Evolutionary conservation across 2,113 vertebrate species (phyloP), one percentile per base, ranked within the genome.

Genomic region (Syngnathus scovelli): DNA sequence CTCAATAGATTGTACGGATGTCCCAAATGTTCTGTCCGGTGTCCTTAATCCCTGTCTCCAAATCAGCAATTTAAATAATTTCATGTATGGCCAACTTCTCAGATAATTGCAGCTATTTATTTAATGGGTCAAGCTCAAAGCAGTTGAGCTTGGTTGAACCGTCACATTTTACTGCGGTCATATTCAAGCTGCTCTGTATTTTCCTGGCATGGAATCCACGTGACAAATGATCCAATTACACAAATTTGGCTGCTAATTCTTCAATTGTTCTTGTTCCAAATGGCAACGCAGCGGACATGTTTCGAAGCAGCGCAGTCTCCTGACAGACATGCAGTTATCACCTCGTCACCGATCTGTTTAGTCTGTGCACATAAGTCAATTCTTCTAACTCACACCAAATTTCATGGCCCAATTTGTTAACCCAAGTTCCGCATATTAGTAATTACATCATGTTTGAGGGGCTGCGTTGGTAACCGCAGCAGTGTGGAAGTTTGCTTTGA

Each of bases 371-470:
- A 59, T 63, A 67, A 76, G 44, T 76, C 68, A 71, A 64, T 67
- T 78, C 71, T 70, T 59, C 61, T 71, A n/a, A 1, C 68, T 80
- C 51, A 43, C 71, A 71, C 64, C 72, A 64, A 68, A 72, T 81
- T 81, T 79, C 77, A 82, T 74, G 68, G 62, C 71, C 37, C 67
- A 84, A 33, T 33, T 33, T 33, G 27, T 33, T 33, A 33, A 33
- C 27, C 80, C 74, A 69, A 6, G 4, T 74, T 67, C 52, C 65
- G 76, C 64, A 33, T 75, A 87, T 72, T 81, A 83, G 71, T 65
- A 37, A 72, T 82, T 81, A 74, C 81, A 86, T 88, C 86, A 74
- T 82, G 75, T 87, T 83, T 77, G 66, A 46, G 88, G 78, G 72
- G 56, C 37, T 74, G 27, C 27, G 27, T 33, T 33, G 27, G 27